phyloP scores from a whole-genome alignment of 2,113 vertebrate species.

The Heterotis niloticus region DNA sequence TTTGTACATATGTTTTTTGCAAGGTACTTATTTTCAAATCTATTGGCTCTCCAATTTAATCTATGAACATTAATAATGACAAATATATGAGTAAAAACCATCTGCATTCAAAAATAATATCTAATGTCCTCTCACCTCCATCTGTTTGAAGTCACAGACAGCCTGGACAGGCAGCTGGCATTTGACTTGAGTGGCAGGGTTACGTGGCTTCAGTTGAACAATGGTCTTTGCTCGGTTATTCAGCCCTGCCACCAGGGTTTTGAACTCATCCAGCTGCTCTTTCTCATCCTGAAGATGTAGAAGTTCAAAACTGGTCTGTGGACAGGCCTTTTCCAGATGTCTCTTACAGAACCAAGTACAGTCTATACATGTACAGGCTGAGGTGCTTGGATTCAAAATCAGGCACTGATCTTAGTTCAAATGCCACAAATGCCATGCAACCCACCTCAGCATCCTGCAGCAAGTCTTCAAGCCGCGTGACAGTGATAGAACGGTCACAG shows the following conservation, averaged over 20 bases:
- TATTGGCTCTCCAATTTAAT: neutral
- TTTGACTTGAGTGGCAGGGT: conserved; percentile 61
- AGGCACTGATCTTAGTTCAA: neutral
- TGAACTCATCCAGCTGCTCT: conserved; percentile 79
- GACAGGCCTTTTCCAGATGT: neutral
- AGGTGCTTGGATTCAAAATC: neutral
- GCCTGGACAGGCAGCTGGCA: conserved; percentile 75
- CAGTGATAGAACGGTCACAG: conserved; percentile 77
- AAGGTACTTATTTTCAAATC: too few species aligned
- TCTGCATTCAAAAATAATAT: neutral
- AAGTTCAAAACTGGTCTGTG: neutral
- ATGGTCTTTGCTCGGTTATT: conserved; percentile 78
- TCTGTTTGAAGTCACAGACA: conserved; percentile 90
- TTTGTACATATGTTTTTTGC: too few species aligned
- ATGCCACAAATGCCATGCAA: too few species aligned
- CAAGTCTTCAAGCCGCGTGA: conserved; percentile 85
- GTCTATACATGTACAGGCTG: too few species aligned
- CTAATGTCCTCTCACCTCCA: conserved; percentile 70
- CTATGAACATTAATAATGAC: too few species aligned
- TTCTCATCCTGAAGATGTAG: conserved; percentile 70
- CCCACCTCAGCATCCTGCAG: conserved; percentile 79
- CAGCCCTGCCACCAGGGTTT: conserved; percentile 62
- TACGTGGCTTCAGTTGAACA: conserved; percentile 85
- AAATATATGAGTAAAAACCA: too few species aligned
- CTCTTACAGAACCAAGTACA: neutral